Conservation (phyloP, 1,140 invertebrate genomes). For the Pachypeltis micranthus region DNA sequence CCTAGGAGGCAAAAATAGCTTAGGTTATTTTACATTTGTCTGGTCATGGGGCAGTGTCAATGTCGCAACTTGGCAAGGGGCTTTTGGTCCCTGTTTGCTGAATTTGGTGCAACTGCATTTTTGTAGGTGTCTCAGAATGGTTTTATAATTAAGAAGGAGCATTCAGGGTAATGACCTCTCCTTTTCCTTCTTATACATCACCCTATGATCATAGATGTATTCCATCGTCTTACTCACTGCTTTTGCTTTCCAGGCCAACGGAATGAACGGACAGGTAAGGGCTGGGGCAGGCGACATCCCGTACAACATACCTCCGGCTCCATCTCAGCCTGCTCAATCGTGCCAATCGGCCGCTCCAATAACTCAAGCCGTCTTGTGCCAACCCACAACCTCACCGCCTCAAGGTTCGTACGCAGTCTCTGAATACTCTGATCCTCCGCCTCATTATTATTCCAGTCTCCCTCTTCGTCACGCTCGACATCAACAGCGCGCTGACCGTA, state of each 20-base stretch:
- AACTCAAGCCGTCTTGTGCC: conserved; percentile 14
- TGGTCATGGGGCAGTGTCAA: too few species aligned
- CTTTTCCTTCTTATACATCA: neutral
- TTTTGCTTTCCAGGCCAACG: conserved; percentile 1
- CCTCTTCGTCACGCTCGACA: conserved; percentile 12
- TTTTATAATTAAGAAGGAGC: neutral
- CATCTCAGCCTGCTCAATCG: neutral
- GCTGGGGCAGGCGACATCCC: neutral
- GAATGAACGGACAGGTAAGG: conserved; percentile 11
- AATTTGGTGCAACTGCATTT: neutral
- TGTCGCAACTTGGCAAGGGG: too few species aligned
- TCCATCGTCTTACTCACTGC: too few species aligned
- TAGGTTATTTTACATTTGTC: too few species aligned
- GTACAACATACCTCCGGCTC: conserved; percentile 5
- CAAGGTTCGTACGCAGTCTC: conserved; percentile 15
- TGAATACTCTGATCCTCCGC: conserved; percentile 9
- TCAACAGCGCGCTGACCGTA: neutral
- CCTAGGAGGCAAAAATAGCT: too few species aligned
- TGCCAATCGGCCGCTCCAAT: conserved; percentile 2
- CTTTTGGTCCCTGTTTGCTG: neutral
- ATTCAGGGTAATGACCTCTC: neutral
- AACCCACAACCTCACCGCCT: neutral
- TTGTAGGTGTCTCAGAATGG: neutral
- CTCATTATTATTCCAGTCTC: conserved; percentile 14
- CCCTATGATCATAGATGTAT: too few species aligned